Evolutionary conservation across 2,113 vertebrate species (phyloP).

Genomic region (Muntiacus muntjak): DNA sequence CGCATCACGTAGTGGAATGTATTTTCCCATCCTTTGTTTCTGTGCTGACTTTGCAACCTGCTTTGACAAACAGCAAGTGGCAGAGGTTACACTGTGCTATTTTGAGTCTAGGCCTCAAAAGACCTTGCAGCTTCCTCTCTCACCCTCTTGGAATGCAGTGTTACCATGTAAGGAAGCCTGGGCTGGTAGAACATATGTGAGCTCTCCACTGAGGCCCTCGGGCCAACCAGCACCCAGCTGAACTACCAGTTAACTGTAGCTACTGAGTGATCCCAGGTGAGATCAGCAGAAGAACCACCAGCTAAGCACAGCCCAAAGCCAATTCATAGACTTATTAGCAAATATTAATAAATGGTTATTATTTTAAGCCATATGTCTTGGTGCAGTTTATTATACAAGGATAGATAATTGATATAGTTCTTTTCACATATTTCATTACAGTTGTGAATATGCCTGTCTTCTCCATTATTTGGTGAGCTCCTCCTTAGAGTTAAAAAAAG

Average conservation of each 20-base stretch:
- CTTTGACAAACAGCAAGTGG: not conserved
- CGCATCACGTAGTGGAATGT: not conserved
- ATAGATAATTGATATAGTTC: not conserved
- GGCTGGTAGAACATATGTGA: not conserved
- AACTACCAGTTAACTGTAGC: not conserved
- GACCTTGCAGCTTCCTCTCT: not conserved
- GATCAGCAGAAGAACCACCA: not conserved
- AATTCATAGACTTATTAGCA: not conserved
- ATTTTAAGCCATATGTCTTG: not conserved
- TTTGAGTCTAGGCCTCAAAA: not conserved
- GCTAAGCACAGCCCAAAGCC: not conserved
- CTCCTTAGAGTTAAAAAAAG: not conserved
- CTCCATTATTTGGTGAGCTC: not conserved
- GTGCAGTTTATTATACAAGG: not conserved
- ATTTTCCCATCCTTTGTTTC: conserved; percentile 2
- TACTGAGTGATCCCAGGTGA: not conserved
- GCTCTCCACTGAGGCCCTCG: not conserved
- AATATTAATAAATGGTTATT: not conserved
- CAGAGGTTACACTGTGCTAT: not conserved
- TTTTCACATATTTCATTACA: not conserved
- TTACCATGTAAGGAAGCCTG: not conserved
- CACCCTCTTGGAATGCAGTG: not conserved
- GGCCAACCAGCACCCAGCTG: not conserved
- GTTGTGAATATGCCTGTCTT: not conserved
- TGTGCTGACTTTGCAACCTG: not conserved